Base-by-base conservation (phyloP, 2,888 invertebrate genomes). In the Adineta ricciae region DNA sequence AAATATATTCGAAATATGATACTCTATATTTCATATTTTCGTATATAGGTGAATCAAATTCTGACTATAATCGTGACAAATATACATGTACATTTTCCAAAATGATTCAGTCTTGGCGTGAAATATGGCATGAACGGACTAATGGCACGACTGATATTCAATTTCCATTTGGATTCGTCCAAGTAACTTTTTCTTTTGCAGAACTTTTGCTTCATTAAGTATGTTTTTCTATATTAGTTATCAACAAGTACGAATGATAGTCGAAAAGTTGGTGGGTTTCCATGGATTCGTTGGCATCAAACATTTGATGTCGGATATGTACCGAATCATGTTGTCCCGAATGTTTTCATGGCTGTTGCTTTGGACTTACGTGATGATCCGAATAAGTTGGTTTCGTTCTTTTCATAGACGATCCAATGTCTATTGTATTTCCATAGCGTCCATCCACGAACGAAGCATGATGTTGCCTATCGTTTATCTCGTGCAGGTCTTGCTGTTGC, bases 211-310 rank as follows among this genome's bases (percentile, higher is more conserved):
- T 27, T 24, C 38, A 52, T 19, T n/a, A 27, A 64, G 27, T 8
- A 64, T 21, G 4, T n/a, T n/a, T 64, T 27, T 64, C 9, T 64
- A 27, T 64, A 2, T 27, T 64, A 64, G 56, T 27, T 64, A 24
- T 50, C 24, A 50, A 83, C 54, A 83, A 52, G n/a, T 50, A 27
- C 2, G 24, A 52, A 32, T 24, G 32, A 32, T 38, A n/a, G n/a
- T 38, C 32, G 5, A 9, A n/a, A n/a, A n/a, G 52, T 50, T 19
- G 83, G 83, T 16, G 88, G 89, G 0, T 89, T 88, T 84, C 88
- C 89, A 1, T 88, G 88, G 73, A 87, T 89, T 19, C 87, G 89
- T 8, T 89, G 89, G 89, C 88, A 88, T 46, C 89, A 89, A 86
- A 89, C 89, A 2, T 88, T 87, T 73, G 88, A 88, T 83, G 84